Evolutionary conservation across 2,797 vertebrate genomes (phyloP), one percentile per base, ranked within the genome.

Genomic region (Zalophus californianus): DNA sequence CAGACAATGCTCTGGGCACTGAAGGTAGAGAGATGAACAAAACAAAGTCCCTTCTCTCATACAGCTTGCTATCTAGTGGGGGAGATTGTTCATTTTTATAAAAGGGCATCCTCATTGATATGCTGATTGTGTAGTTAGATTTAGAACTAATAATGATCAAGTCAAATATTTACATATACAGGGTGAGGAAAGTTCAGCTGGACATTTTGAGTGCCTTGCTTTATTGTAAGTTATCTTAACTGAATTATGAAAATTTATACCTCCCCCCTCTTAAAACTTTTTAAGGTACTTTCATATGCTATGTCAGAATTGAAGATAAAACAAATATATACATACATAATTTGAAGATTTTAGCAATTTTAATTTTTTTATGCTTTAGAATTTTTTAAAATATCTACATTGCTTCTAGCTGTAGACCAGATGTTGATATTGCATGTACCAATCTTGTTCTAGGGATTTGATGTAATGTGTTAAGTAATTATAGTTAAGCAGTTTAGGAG

Each of bases 381-480:
- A 29, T 70, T 89, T 89, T 90, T 91, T 80, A 84, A 12, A 2
- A 66, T 73, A 73, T 84, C 84, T 44, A 72, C 27, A 88, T 86
- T 94, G 88, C 56, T 94, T 96, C 86, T 96, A 87, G 89, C 83
- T 92, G 23, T 80, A 90, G 88, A 97, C 73, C 91, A 98, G 94
- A 97, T 97, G 75, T 87, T 94, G 75, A 86, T 83, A 95, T 91
- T 96, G n/a, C 83, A 86, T 50, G 62, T 92, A 94, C 90, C 96
- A 89, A 97, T 90, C 79, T 94, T 96, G 72, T 75, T 79, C 79
- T 94, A 72, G 96, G 88, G 95, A 98, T 97, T 97, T 96, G 95
- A 72, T 97, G 48, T 96, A 91, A 94, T 90, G 70, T 96, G 79
- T 95, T 88, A 97, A 96, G 89, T 97, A 97, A 97, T 96, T 97